Evolutionary conservation across 2,113 vertebrate genomes (phyloP), one percentile per base, ranked within the genome.

Genomic region (Pangasianodon gigas): DNA sequence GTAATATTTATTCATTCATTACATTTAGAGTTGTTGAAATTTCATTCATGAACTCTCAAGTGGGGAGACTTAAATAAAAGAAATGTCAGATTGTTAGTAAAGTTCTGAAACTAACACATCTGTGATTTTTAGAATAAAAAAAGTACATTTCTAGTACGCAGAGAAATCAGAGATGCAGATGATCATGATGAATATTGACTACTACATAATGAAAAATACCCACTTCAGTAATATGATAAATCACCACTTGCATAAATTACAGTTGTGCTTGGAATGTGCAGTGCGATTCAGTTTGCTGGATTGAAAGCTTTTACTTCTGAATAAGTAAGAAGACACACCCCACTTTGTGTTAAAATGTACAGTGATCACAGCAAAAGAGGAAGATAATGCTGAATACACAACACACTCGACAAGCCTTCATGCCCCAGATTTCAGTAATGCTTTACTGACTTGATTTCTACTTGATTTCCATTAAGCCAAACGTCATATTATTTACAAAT

Each of bases 401-500:
- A 96, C 94, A 92, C 95, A 96, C 95, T 96, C 92, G 94, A 93
- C 92, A 95, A 92, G 94, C 95, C 94, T 93, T 95, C 95, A 95
- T 94, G 95, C 94, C 94, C 95, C 95, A 96, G 96, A 95, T 94
- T 84, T 96, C 95, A 96, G 95, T 65, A 87, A 85, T 94, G 95
- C 96, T 95, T 96, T 90, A 88, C 56, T 79, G 94, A 93, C 95
- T 95, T 96, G 93, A 92, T 93, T 91, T 92, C 86, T 90, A 90
- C 93, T 94, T 93, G 93, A 95, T 92, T 91, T 95, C 91, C 92
- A 93, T 95, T 21, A 88, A 93, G 96, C 93, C 96, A 94, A 94
- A 95, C 94, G 94, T 95, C 95, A 95, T 90, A 94, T 93, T 98
- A 99, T 99, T 96, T 98, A 99, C 98, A 99, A 96, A 97, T 97